phyloP scores from a whole-genome alignment of 2,797 vertebrate genomes.

The Gymnothorax javanicus region DNA sequence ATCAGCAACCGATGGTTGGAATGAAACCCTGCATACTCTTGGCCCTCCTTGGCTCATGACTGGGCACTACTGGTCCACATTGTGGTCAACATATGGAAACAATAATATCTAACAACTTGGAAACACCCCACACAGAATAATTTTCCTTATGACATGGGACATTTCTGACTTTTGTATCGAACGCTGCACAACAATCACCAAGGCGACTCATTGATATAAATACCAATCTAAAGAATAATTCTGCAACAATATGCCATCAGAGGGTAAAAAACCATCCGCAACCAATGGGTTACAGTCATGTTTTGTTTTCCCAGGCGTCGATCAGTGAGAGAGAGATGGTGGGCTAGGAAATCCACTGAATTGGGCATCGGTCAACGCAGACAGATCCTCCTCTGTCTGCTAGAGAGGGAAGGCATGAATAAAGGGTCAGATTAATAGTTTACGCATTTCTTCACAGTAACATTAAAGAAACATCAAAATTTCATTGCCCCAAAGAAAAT shows the following conservation, averaged over 20 bases:
- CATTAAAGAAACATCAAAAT: not conserved
- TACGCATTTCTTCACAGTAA: not conserved
- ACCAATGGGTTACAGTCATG: not conserved
- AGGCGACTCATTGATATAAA: not conserved
- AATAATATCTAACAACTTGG: not conserved
- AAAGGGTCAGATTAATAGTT: conserved; percentile 3
- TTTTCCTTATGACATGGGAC: not conserved
- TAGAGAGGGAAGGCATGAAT: conserved; percentile 22
- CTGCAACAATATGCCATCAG: not conserved
- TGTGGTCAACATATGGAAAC: not conserved
- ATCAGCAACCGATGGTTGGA: too few relatives aligned
- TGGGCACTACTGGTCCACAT: too few relatives aligned
- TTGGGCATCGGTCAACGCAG: conserved; percentile 65
- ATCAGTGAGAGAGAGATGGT: conserved; percentile 71
- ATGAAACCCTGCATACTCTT: too few relatives aligned
- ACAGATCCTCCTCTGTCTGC: conserved; percentile 68
- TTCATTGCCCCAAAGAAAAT: not conserved
- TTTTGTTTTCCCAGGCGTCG: not conserved
- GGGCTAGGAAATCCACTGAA: conserved; percentile 76
- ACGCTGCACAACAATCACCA: conserved; percentile 6
- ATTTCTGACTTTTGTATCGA: not conserved
- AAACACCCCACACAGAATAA: not conserved
- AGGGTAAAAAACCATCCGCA: not conserved
- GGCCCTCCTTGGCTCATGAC: too few relatives aligned
- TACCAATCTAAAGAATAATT: conserved; percentile 3